phyloP scores from a whole-genome alignment of 2,113 vertebrate species.

The Eidolon helvum region DNA sequence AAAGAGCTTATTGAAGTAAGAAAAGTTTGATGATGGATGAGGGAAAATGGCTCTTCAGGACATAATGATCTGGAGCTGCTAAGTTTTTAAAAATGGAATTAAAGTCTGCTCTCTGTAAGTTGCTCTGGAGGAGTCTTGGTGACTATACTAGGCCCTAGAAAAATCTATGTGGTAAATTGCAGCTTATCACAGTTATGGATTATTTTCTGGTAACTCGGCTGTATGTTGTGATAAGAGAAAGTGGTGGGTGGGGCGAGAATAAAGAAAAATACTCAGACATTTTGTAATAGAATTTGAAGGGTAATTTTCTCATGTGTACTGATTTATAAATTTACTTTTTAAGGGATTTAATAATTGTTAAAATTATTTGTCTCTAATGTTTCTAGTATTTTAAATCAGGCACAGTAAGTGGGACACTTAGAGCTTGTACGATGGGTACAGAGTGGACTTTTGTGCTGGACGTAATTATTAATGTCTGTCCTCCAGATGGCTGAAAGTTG shows the following conservation, averaged over 20 bases:
- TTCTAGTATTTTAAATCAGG: constrained; percentile 22
- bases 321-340: not conserved
- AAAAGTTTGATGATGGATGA: not conserved
- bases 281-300: not conserved
- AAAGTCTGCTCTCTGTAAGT: not conserved
- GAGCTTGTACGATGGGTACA: not conserved
- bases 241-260: not conserved
- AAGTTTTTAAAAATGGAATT: not conserved
- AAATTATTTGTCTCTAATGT: constrained; percentile 15
- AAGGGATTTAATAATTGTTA: not conserved
- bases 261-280: not conserved
- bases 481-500: constrained; percentile 33
- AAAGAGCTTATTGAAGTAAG: not conserved
- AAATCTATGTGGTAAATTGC: not conserved
- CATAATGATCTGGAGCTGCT: not conserved
- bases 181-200: not conserved
- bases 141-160: not conserved
- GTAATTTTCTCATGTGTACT: not conserved
- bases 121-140: not conserved
- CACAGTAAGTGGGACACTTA: constrained; percentile 34
- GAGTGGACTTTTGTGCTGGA: not conserved
- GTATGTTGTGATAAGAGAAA: not conserved
- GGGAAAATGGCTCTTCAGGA: not conserved
- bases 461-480: constrained; percentile 49
- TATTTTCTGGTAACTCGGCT: not conserved